phyloP scores from a whole-genome alignment of 1,140 invertebrate species.

The Branchinecta lindahli region DNA sequence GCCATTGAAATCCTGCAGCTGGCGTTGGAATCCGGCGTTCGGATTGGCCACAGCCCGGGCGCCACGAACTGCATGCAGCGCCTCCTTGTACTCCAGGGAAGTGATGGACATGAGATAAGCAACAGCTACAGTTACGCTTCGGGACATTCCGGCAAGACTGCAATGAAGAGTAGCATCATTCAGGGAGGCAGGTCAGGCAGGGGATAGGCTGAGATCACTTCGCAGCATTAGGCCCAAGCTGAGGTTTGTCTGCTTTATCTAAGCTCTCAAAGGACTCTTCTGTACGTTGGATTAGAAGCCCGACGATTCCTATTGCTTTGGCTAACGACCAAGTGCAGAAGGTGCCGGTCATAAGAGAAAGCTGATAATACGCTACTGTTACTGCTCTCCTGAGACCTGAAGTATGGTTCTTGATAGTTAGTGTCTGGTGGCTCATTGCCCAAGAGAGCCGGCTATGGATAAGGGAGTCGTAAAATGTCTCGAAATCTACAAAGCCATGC shows the following conservation, averaged over 20 bases:
- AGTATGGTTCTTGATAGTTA: no score
- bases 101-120: constrained; percentile 91
- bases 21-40: constrained; percentile 84
- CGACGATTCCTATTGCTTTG: no score
- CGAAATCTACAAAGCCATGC: no score
- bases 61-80: constrained; percentile 76
- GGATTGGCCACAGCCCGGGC: constrained; percentile 82
- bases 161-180: constrained; percentile 17
- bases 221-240: not conserved
- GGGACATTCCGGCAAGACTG: constrained; percentile 86
- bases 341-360: no score
- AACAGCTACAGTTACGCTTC: constrained; percentile 83
- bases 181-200: constrained; percentile 10
- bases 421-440: no score
- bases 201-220: not conserved
- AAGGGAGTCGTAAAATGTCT: no score
- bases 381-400: no score
- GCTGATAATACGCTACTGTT: no score
- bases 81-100: constrained; percentile 75
- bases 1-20: constrained; percentile 79
- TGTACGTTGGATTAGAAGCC: no score
- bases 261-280: no score
- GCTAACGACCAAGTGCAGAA: no score
- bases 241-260: not conserved
- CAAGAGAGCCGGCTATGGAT: no score